Evolutionary conservation across 2,113 vertebrate genomes (phyloP).

Genomic region (Myotis lucifugus): DNA sequence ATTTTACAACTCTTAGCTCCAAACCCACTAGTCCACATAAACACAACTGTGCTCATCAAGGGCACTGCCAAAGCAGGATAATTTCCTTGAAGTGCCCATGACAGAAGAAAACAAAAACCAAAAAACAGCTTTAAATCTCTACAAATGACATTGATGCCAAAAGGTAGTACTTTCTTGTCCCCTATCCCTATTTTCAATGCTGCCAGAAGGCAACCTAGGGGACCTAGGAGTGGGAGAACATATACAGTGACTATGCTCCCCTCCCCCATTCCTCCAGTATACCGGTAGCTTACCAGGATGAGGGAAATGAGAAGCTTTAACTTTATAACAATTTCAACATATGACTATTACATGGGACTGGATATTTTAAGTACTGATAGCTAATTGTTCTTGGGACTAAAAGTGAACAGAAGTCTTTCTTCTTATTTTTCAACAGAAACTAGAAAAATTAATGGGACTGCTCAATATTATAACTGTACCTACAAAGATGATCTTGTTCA

Average conservation of each 20-base stretch:
- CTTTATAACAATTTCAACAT: background rate
- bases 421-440: background rate
- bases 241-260: background rate
- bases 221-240: background rate
- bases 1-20: background rate
- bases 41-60: background rate
- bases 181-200: background rate
- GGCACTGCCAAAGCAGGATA: background rate
- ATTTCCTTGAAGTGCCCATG: background rate
- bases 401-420: background rate
- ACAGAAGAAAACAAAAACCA: background rate
- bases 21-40: background rate
- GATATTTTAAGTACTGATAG: constrained; percentile 21
- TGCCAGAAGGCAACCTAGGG: background rate
- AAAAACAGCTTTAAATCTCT: background rate
- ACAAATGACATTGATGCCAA: background rate
- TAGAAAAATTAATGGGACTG: background rate
- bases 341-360: background rate
- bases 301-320: background rate
- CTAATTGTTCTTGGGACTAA: background rate
- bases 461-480: background rate
- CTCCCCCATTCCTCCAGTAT: background rate
- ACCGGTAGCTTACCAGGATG: background rate
- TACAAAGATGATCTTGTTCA: background rate
- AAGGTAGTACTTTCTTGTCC: background rate